Evolutionary conservation across 2,113 vertebrate genomes (phyloP), one percentile per base, ranked within the genome.

Genomic region (Megatriorchis doriae): DNA sequence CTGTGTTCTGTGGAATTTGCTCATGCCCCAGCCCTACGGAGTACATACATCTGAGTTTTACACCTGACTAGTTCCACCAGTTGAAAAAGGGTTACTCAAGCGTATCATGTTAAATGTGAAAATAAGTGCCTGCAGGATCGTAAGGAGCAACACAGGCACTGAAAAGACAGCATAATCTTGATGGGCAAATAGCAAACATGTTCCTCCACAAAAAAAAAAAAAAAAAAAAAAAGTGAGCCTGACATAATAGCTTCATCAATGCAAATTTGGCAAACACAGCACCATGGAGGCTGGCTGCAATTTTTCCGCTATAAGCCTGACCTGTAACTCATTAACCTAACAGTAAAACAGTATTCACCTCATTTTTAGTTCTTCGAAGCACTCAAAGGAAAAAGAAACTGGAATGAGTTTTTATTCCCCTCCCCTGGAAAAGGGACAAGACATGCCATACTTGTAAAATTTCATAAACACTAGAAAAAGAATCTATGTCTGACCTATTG

Each of bases 261-360:
- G 65, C 27, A 81, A 81, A 93, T 92, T 61, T 81, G 86, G 77
- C 81, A 91, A 74, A 72, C 45, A 26, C 14, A 71, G 40, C 48
- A 67, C 42, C 31, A 18, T 36, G 61, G 43, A 92, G 36, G 29
- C 34, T 59, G 68, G 63, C 52, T 84, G 52, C 52, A 89, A 43
- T 86, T 93, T 95, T 94, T 94, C 67, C 80, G 63, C 65, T 87
- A 22, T 52, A 93, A 87, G 22, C 21, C 52, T 84, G 87, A 93
- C 65, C 94, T 95, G 70, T 88, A 86, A 77, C 43, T 94, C 55
- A 88, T 92, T 92, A 90, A 92, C 50, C 31, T 74, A 58, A 77
- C 21, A 42, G 50, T 88, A 36, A 86, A 81, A 74, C 23, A 71
- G 47, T 62, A 71, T 73, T 93, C 79, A 90, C 55, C 36, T 92